Evolutionary conservation across 2,888 invertebrate genomes (phyloP).

Genomic region (Ctenicera cuprea): DNA sequence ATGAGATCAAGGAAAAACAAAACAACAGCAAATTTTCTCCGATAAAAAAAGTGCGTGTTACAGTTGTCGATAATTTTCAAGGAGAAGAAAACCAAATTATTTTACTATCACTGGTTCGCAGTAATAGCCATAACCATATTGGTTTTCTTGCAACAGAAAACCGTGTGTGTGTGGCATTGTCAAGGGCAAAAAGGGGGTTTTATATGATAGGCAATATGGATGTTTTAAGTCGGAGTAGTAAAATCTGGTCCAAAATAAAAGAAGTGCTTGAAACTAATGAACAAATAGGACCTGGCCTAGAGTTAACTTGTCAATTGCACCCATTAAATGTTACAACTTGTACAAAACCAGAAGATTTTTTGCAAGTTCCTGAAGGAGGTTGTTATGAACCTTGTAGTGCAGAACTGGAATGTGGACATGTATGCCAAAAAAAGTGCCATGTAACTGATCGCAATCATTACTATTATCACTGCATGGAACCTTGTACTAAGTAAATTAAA

Average conservation of each 20-base stretch:
- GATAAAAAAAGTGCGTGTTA: slow-evolving; percentile 74
- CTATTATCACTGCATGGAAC: no score
- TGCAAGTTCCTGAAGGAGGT: slow-evolving; percentile 76
- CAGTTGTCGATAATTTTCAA: slow-evolving; percentile 87
- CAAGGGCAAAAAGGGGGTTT: slow-evolving; percentile 82
- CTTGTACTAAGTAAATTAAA: slow-evolving; percentile 70
- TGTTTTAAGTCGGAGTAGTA: slow-evolving; percentile 66
- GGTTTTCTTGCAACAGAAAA: slow-evolving; percentile 83
- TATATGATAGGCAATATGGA: slow-evolving; percentile 85
- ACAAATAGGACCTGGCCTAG: slow-evolving; percentile 74
- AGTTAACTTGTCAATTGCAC: slow-evolving; percentile 75
- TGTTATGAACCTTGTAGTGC: slow-evolving; percentile 27
- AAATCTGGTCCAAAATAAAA: slow-evolving; percentile 77
- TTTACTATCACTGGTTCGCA: slow-evolving; percentile 87
- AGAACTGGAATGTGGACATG: slow-evolving; percentile 77
- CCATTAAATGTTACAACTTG: slow-evolving; percentile 70
- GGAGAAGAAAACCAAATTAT: slow-evolving; percentile 88
- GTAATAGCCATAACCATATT: slow-evolving; percentile 79
- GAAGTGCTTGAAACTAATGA: slow-evolving; percentile 72
- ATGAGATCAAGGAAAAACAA: slow-evolving; percentile 74
- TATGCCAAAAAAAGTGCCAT: slow-evolving; percentile 79
- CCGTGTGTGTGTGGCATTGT: slow-evolving; percentile 86
- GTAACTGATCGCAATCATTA: slow-evolving; percentile 75
- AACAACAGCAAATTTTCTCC: slow-evolving; percentile 62
- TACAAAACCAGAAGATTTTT: slow-evolving; percentile 70